These are phyloP conservation scores for Castor canadensis DNA, from an alignment of 2,113 vertebrate genomes.

Conservation along the genomic window DNA sequence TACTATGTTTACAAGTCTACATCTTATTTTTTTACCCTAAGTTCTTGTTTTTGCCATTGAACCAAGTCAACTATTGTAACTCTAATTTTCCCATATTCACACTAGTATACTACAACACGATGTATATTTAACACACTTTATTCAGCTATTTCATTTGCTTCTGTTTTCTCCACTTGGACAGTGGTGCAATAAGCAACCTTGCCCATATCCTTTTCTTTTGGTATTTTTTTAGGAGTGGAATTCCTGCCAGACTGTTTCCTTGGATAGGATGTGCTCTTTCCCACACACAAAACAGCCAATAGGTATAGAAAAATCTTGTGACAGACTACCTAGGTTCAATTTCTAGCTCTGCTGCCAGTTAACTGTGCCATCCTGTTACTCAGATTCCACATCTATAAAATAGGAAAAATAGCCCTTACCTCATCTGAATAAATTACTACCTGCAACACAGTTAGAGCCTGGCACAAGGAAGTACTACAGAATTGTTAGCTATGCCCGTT, in stretches of 20 bases:
- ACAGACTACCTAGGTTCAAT: no score
- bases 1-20: neutral
- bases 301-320: neutral
- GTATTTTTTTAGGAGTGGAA: neutral
- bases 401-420: neutral
- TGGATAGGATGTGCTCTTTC: neutral
- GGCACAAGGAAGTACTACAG: neutral
- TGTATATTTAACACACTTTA: neutral
- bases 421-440: neutral
- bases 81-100: neutral
- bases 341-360: neutral
- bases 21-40: neutral
- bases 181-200: neutral
- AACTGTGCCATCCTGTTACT: neutral
- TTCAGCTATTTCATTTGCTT: neutral
- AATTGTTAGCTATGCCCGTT: neutral
- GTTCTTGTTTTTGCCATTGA: neutral
- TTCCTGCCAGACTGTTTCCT: neutral
- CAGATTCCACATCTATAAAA: neutral
- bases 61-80: neutral
- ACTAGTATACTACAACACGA: neutral
- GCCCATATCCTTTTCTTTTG: neutral
- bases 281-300: neutral
- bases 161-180: neutral
- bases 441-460: no score